Base-by-base conservation (phyloP, 2,113 vertebrate genomes). In the Pseudopipra pipra region DNA sequence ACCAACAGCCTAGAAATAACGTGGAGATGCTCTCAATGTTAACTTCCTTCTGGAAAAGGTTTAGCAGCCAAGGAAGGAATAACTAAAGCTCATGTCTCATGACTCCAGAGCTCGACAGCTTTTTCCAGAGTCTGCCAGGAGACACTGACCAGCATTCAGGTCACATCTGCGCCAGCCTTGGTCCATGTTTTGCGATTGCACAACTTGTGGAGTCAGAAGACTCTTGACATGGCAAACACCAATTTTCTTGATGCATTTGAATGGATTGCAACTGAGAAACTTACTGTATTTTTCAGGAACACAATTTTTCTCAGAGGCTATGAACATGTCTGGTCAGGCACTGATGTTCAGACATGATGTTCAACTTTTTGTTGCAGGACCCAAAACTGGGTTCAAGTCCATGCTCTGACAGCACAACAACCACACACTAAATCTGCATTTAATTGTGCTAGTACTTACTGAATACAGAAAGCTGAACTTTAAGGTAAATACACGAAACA, bases 281-380 rank as follows among this genome's bases (percentile, higher is more conserved):
- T 71, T 9, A 9, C 54, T 3, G 2, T 11, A 18, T 24, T 70
- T 85, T 90, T 82, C 74, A 82, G 46, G 23, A 85, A 58, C 4
- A 3, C 16, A 35, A 0, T 56, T 33, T 62, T 35, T 43, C 59
- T 44, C 54, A 68, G 70, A 58, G 11, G 14, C 54, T 79, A 47
- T 0, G 0, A 81, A 68, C 4, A 2, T 4, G 9, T 14, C 49
- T 24, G 21, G 13, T 24, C 31, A 89, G 67, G 39, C 30, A 62
- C 14, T 27, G 12, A 39, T 77, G 82, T 85, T 87, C 62, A 71
- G 71, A 71, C 2, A n/a, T n/a, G n/a, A n/a, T n/a, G n/a, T n/a
- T n/a, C n/a, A n/a, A n/a, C 16, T 35, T 89, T 65, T 37, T 82
- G 51, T 33, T 72, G 37, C 19, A 59, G 25, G 19, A 75, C 43